Evolutionary conservation across 1,140 invertebrate genomes (phyloP).

Genomic region (Agrilus planipennis): DNA sequence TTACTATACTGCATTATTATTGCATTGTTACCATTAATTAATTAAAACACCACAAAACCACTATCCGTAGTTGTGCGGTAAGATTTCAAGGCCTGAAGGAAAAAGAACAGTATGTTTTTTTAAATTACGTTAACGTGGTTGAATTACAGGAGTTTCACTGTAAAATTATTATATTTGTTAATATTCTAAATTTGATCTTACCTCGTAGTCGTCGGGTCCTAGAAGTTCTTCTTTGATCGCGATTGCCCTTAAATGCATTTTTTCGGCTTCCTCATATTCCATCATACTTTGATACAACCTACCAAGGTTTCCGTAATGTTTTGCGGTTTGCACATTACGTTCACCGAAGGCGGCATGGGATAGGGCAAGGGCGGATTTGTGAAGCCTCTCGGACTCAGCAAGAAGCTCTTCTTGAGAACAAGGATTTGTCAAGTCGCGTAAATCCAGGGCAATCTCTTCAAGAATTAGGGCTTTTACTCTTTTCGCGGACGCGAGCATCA

Average conservation of each 20-base stretch:
- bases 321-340: conserved; percentile 86
- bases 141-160: too few relatives aligned
- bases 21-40: too few relatives aligned
- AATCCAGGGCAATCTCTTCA: conserved; percentile 84
- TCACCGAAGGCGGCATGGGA: conserved; percentile 75
- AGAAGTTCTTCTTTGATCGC: conserved; percentile 79
- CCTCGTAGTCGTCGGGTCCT: conserved; percentile 81
- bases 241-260: conserved; percentile 84
- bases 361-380: conserved; percentile 65
- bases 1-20: too few relatives aligned
- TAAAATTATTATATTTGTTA: too few relatives aligned
- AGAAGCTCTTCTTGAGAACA: conserved; percentile 50
- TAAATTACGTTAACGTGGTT: too few relatives aligned
- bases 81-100: too few relatives aligned
- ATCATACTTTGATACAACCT: conserved; percentile 85
- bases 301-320: conserved; percentile 89
- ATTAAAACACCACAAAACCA: too few relatives aligned
- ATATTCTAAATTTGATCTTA: too few relatives aligned
- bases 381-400: conserved; percentile 65
- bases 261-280: conserved; percentile 72
- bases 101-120: too few relatives aligned
- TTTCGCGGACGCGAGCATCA: conserved; percentile 77
- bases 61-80: too few relatives aligned
- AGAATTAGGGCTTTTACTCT: conserved; percentile 83
- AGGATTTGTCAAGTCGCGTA: conserved; percentile 25